Evolutionary conservation across 2,113 vertebrate genomes (phyloP).

Genomic region (Donacobius atricapilla): DNA sequence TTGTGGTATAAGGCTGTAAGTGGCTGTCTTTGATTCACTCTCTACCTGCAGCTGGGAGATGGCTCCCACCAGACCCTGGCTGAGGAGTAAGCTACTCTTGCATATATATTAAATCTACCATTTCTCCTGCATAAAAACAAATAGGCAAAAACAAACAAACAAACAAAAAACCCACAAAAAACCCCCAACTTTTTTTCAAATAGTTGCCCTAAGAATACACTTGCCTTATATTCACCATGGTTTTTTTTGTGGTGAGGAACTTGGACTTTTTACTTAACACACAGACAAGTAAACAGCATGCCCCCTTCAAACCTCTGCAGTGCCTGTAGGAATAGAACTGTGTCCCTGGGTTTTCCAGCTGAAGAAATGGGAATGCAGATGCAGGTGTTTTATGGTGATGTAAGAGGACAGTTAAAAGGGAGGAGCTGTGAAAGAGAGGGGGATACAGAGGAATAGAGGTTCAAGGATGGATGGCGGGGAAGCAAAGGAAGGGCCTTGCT

Average conservation of each 20-base stretch:
- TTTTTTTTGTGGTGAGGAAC: neutral
- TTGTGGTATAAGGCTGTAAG: neutral
- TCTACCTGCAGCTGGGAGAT: neutral
- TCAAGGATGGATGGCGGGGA: neutral
- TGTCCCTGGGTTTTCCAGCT: neutral
- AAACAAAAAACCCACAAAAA: fast-evolving
- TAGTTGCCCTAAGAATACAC: neutral
- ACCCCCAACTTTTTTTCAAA: neutral
- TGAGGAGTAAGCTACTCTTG: neutral
- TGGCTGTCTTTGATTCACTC: fast-evolving
- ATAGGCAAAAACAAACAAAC: neutral
- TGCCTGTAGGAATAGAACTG: neutral
- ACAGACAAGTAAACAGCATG: neutral
- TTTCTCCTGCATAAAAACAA: neutral
- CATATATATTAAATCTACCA: neutral
- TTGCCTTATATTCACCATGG: neutral
- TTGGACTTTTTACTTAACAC: neutral
- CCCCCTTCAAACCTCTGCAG: neutral
- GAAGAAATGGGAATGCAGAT: neutral
- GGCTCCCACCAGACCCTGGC: neutral
- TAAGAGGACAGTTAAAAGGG: neutral
- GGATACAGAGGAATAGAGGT: neutral
- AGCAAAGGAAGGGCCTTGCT: neutral
- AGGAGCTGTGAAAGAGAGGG: neutral
- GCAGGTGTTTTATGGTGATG: neutral